Evolutionary conservation across 1,140 invertebrate genomes (phyloP).

Genomic region (Hyles vespertilio): DNA sequence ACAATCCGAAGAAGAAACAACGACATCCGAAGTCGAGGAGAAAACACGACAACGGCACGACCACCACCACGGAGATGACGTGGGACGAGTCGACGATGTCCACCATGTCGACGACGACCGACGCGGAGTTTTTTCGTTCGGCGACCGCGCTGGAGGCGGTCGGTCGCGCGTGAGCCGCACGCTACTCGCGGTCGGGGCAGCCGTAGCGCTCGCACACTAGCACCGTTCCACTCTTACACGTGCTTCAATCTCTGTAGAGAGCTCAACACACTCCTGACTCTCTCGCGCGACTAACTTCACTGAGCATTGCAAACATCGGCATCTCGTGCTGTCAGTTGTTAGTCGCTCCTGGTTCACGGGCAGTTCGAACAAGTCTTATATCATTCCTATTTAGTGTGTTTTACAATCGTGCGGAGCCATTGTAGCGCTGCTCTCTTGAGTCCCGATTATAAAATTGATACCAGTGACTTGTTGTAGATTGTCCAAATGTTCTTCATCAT

Average conservation of each 20-base stretch:
- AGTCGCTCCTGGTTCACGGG: no score
- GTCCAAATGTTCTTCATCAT: constrained; percentile 18
- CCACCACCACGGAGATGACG: constrained; percentile 55
- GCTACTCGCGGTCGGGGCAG: constrained; percentile 57
- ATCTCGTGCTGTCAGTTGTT: no score
- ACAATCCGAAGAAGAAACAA: constrained; percentile 63
- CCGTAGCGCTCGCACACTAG: constrained; percentile 65
- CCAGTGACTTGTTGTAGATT: constrained; percentile 16
- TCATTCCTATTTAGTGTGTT: constrained; percentile 45
- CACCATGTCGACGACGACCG: constrained; percentile 62
- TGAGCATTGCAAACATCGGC: no score
- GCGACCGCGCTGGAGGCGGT: constrained; percentile 70
- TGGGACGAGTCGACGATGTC: constrained; percentile 69
- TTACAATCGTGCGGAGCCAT: constrained; percentile 24
- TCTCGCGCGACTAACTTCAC: no score
- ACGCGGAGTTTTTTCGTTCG: constrained; percentile 73
- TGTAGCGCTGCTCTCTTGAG: constrained; percentile 37
- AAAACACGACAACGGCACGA: constrained; percentile 63
- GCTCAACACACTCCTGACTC: no score
- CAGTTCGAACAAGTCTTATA: constrained; percentile 13
- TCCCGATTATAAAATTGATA: constrained; percentile 21
- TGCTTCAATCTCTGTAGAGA: constrained; percentile 29
- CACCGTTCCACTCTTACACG: constrained; percentile 61
- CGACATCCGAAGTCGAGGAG: constrained; percentile 61
- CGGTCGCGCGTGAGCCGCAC: constrained; percentile 59